These are phyloP conservation scores for Drosophila nasuta DNA, from an alignment of 1,140 invertebrate species.

Conservation along the genomic window DNA sequence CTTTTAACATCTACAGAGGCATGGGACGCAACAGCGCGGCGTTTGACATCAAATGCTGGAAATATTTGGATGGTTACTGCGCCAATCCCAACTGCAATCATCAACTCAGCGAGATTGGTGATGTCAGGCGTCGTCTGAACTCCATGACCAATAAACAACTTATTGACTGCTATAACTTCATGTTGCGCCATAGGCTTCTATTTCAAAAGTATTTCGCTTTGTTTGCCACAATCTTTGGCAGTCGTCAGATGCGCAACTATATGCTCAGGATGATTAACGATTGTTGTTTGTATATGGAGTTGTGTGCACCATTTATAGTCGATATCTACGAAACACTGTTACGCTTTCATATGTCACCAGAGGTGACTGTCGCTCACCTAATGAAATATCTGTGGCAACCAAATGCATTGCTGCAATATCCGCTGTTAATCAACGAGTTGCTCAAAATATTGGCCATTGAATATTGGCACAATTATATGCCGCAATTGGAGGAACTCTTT, in stretches of 20 bases:
- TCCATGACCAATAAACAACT: slow-evolving; percentile 14
- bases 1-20: not conserved
- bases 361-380: slow-evolving; percentile 8
- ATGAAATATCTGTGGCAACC: slow-evolving; percentile 60
- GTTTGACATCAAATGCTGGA: slow-evolving; percentile 59
- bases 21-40: not conserved
- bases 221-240: slow-evolving; percentile 45
- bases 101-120: not conserved
- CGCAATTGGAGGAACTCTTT: slow-evolving; percentile 21
- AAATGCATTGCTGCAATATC: not conserved
- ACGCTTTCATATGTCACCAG: not conserved
- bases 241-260: slow-evolving; percentile 14
- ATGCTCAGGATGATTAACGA: slow-evolving; percentile 46
- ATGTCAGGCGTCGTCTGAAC: slow-evolving; percentile 28
- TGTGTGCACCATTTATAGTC: not conserved
- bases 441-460: slow-evolving; percentile 20
- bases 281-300: slow-evolving; percentile 38
- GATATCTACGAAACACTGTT: slow-evolving; percentile 26
- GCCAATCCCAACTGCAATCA: slow-evolving; percentile 42
- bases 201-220: slow-evolving; percentile 36
- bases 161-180: slow-evolving; percentile 15
- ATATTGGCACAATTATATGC: slow-evolving; percentile 56
- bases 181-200: slow-evolving; percentile 17
- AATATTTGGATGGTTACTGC: slow-evolving; percentile 29
- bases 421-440: not conserved